Evolutionary conservation across 2,113 vertebrate species (phyloP).

Genomic region (Agelaius phoeniceus): DNA sequence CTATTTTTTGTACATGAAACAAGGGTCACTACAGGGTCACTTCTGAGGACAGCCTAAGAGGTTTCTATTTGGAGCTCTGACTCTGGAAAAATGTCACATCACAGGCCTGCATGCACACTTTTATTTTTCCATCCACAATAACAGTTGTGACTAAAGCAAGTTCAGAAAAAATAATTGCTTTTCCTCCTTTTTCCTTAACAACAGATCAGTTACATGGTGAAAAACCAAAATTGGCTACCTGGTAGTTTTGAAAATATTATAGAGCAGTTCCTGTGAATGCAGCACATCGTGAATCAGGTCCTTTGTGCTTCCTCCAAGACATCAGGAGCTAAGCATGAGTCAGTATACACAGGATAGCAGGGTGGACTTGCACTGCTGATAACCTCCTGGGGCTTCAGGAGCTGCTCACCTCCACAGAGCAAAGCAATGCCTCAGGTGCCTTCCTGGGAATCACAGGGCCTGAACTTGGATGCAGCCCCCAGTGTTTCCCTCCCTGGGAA

Average conservation of each 20-base stretch:
- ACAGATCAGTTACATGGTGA: neutral
- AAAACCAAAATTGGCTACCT: neutral
- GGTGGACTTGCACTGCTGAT: neutral
- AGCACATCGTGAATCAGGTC: neutral
- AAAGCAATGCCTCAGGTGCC: neutral
- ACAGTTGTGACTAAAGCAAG: neutral
- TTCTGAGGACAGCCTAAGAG: neutral
- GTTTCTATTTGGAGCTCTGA: neutral
- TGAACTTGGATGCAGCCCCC: neutral
- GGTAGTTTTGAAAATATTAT: neutral
- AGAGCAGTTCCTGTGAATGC: neutral
- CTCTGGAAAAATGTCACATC: neutral
- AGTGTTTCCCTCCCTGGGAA: neutral
- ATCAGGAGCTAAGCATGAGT: neutral
- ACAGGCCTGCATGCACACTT: neutral
- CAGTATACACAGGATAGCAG: rapidly evolving
- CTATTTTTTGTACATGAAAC: neutral
- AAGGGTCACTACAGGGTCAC: neutral
- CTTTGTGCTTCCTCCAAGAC: neutral
- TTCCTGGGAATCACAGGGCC: neutral
- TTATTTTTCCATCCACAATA: neutral
- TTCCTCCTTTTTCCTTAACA: neutral
- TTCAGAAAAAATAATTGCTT: neutral
- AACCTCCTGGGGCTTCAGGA: neutral
- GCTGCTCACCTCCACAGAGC: neutral